Evolutionary conservation across 2,113 vertebrate genomes (phyloP).

Genomic region (Empidonax alnorum): DNA sequence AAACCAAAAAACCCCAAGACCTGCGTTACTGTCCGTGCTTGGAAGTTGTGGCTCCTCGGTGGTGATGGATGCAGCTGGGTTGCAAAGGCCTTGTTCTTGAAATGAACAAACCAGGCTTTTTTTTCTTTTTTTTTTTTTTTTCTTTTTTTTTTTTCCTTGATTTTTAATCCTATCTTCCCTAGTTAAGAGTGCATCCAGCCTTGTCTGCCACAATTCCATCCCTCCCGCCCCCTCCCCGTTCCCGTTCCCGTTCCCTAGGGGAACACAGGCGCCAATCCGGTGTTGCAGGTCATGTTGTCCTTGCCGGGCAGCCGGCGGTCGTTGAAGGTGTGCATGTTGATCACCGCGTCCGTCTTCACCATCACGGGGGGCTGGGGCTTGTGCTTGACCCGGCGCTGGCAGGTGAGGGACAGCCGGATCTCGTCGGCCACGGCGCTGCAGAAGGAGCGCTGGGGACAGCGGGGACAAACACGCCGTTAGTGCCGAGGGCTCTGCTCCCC

Average conservation of each 20-base stretch:
- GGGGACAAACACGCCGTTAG: neutral
- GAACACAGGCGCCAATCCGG: conserved; percentile 91
- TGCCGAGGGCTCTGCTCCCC: neutral
- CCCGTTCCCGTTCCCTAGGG: conserved; percentile 74
- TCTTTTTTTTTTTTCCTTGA: conserved; percentile 46
- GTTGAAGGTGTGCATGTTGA: conserved; percentile 99
- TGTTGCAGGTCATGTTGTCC: conserved; percentile 93
- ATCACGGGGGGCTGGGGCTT: conserved; percentile 85
- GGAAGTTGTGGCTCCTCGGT: neutral
- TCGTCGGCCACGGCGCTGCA: conserved; percentile 95
- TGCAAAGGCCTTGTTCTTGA: conserved; percentile 75
- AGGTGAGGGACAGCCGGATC: conserved; percentile 96
- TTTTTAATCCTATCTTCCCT: conserved; percentile 67
- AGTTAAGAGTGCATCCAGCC: conserved; percentile 7
- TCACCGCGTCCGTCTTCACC: conserved; percentile 94
- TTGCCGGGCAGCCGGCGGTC: conserved; percentile 96
- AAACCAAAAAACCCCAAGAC: conserved; percentile 22
- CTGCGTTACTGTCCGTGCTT: neutral
- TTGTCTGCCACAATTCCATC: neutral
- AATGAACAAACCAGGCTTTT: conserved; percentile 70
- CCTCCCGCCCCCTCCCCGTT: neutral
- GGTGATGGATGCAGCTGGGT: neutral
- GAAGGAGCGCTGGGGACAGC: conserved; percentile 91
- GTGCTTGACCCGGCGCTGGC: conserved; percentile 95
- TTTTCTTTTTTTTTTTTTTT: conserved; percentile 35